A percentile compares a stretch with the other conserved stretches of the same genome.
phyloP scores from a whole-genome alignment of 2,113 vertebrate genomes.

The Cepphus grylle region DNA sequence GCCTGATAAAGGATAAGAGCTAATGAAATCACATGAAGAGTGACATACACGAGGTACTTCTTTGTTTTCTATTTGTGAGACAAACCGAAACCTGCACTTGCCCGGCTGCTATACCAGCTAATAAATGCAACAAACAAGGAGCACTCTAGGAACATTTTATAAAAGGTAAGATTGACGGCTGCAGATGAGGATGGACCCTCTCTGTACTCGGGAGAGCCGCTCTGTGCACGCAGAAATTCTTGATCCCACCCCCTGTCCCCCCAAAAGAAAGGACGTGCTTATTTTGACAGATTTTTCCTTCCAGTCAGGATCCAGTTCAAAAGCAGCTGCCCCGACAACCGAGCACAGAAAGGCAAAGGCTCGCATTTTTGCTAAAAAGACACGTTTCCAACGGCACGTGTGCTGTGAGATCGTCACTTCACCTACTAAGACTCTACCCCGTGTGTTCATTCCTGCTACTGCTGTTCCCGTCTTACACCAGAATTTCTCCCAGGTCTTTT shows the following conservation, averaged over 20 bases:
- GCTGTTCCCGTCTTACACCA: not conserved
- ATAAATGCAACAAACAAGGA: not conserved
- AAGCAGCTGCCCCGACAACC: not conserved
- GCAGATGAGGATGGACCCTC: not conserved
- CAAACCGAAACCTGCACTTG: not conserved
- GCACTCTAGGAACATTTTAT: not conserved
- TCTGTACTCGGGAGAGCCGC: not conserved
- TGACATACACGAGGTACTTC: not conserved
- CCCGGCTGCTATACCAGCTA: not conserved
- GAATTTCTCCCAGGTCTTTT: not conserved
- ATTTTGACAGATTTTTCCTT: not conserved
- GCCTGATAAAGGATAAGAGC: not conserved
- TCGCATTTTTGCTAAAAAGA: not conserved
- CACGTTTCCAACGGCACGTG: accelerated
- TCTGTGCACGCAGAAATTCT: not conserved
- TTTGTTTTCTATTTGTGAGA: not conserved
- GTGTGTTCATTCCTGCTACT: not conserved
- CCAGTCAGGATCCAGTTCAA: not conserved
- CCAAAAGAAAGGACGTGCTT: not conserved
- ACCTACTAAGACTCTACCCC: not conserved
- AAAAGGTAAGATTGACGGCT: not conserved
- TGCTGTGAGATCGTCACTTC: not conserved
- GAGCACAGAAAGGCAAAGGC: not conserved
- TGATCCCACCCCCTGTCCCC: not conserved
- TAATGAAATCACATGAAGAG: not conserved